Conservation (phyloP, 2,797 vertebrate species). For the Buceros bicornis region DNA sequence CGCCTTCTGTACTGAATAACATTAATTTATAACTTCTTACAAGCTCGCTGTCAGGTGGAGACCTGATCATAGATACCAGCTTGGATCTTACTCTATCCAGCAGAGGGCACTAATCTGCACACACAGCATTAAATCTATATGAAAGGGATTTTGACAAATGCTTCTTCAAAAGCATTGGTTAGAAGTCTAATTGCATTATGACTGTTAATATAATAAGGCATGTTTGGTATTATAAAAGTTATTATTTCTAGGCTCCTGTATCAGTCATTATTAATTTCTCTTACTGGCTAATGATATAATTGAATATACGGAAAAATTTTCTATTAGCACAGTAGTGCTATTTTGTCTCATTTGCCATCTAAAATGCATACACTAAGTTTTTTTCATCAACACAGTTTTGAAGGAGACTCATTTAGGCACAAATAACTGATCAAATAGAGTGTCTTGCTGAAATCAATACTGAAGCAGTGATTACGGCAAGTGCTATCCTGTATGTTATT, state of each 20-base stretch:
- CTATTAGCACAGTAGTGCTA: background rate
- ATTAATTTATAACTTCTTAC: background rate
- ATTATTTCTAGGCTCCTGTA: background rate
- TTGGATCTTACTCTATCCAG: conserved; percentile 13
- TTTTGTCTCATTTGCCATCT: background rate
- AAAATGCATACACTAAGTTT: background rate
- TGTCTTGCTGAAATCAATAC: background rate
- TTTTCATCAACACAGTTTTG: background rate
- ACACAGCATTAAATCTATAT: background rate
- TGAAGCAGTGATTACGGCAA: background rate
- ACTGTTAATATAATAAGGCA: background rate
- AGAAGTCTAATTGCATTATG: background rate
- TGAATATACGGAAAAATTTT: background rate
- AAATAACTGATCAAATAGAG: background rate
- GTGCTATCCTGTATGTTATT: background rate
- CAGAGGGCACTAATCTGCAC: conserved; percentile 41
- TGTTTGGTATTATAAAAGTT: background rate
- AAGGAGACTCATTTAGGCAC: background rate
- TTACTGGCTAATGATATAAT: background rate
- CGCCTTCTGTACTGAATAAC: background rate
- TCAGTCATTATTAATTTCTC: background rate
- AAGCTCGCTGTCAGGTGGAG: background rate
- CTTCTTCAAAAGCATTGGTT: background rate
- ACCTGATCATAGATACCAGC: background rate
- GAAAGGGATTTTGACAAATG: rapidly evolving